Percentiles rank a stretch among this genome's conserved stretches.
phyloP scores from a whole-genome alignment of 2,113 vertebrate species.

The Panthera uncia region DNA sequence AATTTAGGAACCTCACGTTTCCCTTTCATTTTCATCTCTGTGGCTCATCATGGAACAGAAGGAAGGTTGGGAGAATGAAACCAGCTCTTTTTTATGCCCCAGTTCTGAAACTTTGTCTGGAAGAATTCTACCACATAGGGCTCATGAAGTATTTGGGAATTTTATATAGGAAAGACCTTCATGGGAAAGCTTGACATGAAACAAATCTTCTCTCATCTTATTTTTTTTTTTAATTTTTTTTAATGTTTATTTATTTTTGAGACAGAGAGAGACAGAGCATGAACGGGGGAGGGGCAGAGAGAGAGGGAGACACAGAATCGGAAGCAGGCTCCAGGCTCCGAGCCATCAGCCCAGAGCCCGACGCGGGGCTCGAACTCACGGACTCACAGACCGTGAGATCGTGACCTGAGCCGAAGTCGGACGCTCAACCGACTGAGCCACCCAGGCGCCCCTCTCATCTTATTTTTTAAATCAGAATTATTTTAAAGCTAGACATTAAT shows the following conservation, averaged over 20 bases:
- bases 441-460: background rate
- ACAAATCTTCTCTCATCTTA: background rate
- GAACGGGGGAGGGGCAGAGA: too few relatives aligned
- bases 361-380: too few relatives aligned
- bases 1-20: background rate
- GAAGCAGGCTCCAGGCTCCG: too few relatives aligned
- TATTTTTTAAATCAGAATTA: constrained; percentile 3
- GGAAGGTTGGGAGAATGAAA: background rate
- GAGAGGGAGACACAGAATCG: too few relatives aligned
- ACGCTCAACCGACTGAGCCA: too few relatives aligned
- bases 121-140: background rate
- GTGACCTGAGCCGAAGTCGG: too few relatives aligned
- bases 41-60: background rate
- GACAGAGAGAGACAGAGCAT: too few relatives aligned
- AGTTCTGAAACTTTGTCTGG: background rate
- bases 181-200: background rate
- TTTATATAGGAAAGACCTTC: background rate
- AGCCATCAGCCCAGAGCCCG: too few relatives aligned
- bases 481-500: background rate
- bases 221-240: background rate
- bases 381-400: too few relatives aligned
- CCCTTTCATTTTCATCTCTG: background rate
- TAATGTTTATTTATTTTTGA: too few relatives aligned
- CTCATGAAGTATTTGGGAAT: background rate
- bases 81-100: background rate